Percentiles rank a stretch among this genome's conserved stretches.
These are phyloP conservation scores for Temnothorax curvispinosus DNA, from an alignment of 1,140 invertebrate genomes.

Conservation along the genomic window DNA sequence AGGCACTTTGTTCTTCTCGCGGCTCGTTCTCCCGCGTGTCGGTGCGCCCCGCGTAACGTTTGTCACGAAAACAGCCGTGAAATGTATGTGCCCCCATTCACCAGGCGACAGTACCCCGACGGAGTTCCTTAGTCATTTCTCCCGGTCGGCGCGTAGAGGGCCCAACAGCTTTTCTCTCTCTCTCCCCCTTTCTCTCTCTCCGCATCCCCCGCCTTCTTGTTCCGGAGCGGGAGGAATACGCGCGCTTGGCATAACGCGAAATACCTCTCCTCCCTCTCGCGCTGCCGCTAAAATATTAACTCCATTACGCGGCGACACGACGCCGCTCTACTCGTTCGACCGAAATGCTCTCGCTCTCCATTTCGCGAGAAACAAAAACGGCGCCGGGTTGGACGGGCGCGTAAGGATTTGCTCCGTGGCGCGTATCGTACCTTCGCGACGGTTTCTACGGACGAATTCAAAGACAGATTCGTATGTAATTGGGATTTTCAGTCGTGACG, in stretches of 20 bases:
- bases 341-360: constrained; percentile 65
- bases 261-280: background rate
- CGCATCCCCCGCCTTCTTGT: background rate
- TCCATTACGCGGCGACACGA: constrained; percentile 70
- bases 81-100: constrained; percentile 72
- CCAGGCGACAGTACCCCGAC: constrained; percentile 38
- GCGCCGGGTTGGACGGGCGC: background rate
- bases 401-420: constrained; percentile 7
- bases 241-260: constrained; percentile 54
- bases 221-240: constrained; percentile 24
- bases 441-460: background rate
- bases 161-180: background rate
- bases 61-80: constrained; percentile 76
- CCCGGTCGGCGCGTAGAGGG: background rate
- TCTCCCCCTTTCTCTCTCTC: background rate
- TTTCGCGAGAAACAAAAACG: constrained; percentile 63
- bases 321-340: constrained; percentile 64
- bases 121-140: constrained; percentile 69
- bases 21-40: constrained; percentile 68
- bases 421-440: constrained; percentile 15
- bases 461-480: background rate
- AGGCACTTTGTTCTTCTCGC: constrained; percentile 72
- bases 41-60: constrained; percentile 71
- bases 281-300: constrained; percentile 73
- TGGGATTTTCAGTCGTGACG: no score